A percentile compares a stretch with the other conserved stretches of the same genome.
Evolutionary conservation across 1,140 invertebrate genomes (phyloP).

Genomic region (Hyposmocoma kahamanoa): DNA sequence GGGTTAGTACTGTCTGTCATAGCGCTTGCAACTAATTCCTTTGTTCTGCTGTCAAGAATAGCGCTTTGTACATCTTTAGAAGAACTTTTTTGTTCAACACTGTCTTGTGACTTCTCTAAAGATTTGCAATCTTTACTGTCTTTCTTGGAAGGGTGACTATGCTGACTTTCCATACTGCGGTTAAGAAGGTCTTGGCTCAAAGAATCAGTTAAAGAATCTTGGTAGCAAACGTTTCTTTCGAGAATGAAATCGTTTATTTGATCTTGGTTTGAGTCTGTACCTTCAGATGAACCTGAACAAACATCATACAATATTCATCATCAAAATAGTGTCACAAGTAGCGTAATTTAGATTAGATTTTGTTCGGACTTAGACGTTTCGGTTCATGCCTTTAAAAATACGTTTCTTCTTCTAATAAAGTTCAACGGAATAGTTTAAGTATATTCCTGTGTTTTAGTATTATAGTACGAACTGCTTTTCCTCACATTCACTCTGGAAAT

Average conservation of each 20-base stretch:
- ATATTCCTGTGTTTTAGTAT: too few species aligned
- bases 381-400: too few species aligned
- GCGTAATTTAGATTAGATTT: too few species aligned
- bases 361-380: too few species aligned
- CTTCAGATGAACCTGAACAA: conserved; percentile 53
- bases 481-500: too few species aligned
- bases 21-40: conserved; percentile 44
- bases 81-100: conserved; percentile 54
- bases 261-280: conserved; percentile 55
- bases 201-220: conserved; percentile 68
- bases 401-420: too few species aligned
- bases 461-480: too few species aligned
- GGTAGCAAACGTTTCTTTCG: conserved; percentile 68
- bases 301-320: too few species aligned
- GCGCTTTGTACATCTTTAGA: conserved; percentile 53
- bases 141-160: conserved; percentile 41
- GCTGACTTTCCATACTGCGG: conserved; percentile 51
- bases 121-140: conserved; percentile 52
- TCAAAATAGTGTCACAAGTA: too few species aligned
- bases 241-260: conserved; percentile 66
- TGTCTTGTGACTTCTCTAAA: conserved; percentile 52
- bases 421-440: too few species aligned
- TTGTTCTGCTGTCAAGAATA: conserved; percentile 60
- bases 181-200: conserved; percentile 60
- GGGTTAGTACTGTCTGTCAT: conserved; percentile 59